phyloP scores from a whole-genome alignment of 2,888 invertebrate genomes.

The Epistrophe eligans region DNA sequence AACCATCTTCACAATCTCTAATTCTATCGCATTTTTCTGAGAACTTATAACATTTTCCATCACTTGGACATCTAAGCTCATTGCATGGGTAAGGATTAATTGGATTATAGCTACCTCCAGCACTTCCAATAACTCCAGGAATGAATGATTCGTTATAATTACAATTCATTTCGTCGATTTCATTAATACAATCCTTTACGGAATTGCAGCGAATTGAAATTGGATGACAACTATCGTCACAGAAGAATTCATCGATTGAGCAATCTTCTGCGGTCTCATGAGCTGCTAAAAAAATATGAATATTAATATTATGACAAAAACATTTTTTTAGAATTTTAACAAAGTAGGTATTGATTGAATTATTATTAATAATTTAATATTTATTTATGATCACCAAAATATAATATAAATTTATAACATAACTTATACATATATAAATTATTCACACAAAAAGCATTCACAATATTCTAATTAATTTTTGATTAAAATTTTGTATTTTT shows the following conservation, averaged over 20 bases:
- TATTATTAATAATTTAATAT: neutral
- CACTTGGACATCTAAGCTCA: constrained; percentile 86
- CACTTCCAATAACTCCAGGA: neutral
- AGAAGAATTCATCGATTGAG: constrained; percentile 84
- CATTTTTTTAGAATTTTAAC: neutral
- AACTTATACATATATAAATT: too few species aligned
- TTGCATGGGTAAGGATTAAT: constrained; percentile 79
- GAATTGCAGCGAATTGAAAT: constrained; percentile 87
- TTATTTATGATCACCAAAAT: constrained; percentile 58
- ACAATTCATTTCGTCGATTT: constrained; percentile 86
- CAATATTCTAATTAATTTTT: neutral
- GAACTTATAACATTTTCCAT: constrained; percentile 80
- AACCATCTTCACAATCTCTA: constrained; percentile 86
- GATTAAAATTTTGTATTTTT: neutral
- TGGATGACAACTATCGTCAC: constrained; percentile 87
- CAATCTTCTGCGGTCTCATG: constrained; percentile 79
- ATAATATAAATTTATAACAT: constrained; percentile 8
- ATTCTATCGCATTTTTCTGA: constrained; percentile 85
- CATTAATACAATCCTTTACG: constrained; percentile 86
- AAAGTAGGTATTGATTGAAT: neutral
- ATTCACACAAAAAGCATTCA: constrained; percentile 46
- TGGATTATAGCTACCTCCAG: constrained; percentile 32
- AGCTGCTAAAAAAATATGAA: constrained; percentile 31
- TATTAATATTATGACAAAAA: neutral
- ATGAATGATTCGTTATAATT: constrained; percentile 23